Percentiles rank a stretch among this genome's conserved stretches.
These are phyloP conservation scores for Sialis fuliginosa DNA, from an alignment of 2,888 invertebrate genomes.

Conservation along the genomic window DNA sequence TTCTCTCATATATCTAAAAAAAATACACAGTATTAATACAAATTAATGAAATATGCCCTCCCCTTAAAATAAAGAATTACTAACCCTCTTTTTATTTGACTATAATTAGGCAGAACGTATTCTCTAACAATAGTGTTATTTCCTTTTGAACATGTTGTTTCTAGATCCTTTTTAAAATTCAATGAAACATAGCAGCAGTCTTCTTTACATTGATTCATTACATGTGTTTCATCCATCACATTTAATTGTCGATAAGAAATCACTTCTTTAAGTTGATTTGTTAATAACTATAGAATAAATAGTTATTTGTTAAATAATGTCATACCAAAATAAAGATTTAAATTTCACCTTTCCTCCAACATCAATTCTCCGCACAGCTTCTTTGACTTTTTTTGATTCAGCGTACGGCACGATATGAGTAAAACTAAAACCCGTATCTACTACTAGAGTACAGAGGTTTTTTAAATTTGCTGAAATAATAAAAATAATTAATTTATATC, in stretches of 20 bases:
- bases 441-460: conserved; percentile 46
- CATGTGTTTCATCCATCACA: conserved; percentile 97
- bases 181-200: conserved; percentile 87
- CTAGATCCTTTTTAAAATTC: conserved; percentile 68
- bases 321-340: conserved; percentile 18
- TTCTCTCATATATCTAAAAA: not conserved
- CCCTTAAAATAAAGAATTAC: conserved; percentile 19
- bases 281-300: conserved; percentile 30
- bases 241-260: conserved; percentile 91
- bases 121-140: conserved; percentile 64
- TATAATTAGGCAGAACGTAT: conserved; percentile 94
- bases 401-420: conserved; percentile 89
- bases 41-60: too few relatives aligned
- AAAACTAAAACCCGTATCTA: conserved; percentile 92
- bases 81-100: conserved; percentile 61
- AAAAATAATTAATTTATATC: too few relatives aligned
- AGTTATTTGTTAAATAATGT: conserved; percentile 4
- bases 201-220: conserved; percentile 97
- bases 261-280: conserved; percentile 94
- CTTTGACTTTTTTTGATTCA: conserved; percentile 36
- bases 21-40: too few relatives aligned
- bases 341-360: conserved; percentile 74
- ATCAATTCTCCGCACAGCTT: conserved; percentile 69
- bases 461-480: not conserved
- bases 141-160: conserved; percentile 37